Percentiles rank a stretch among this genome's conserved stretches.
phyloP scores from a whole-genome alignment of 2,113 vertebrate genomes.

The Melospiza georgiana region DNA sequence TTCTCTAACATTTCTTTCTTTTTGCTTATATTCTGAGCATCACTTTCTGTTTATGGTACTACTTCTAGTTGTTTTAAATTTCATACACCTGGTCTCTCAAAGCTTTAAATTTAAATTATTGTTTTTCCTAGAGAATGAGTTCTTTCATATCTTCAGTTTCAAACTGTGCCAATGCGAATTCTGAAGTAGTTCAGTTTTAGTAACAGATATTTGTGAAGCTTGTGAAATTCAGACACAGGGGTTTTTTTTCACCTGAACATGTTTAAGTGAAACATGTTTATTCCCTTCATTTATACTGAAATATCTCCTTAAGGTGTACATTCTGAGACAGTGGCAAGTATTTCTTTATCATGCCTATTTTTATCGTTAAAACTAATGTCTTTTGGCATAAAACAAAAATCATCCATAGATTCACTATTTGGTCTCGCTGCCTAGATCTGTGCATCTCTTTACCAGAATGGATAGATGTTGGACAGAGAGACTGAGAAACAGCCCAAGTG shows the following conservation, averaged over 20 bases:
- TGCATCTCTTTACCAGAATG: neutral
- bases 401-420: neutral
- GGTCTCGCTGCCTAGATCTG: neutral
- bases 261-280: conserved; percentile 38
- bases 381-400: neutral
- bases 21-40: conserved; percentile 37
- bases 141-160: conserved; percentile 21
- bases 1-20: conserved; percentile 16
- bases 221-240: conserved; percentile 5
- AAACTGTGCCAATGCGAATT: conserved; percentile 52
- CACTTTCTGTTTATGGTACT: conserved; percentile 67
- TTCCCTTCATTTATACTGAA: conserved; percentile 35
- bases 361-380: neutral
- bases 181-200: neutral
- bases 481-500: neutral
- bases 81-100: conserved; percentile 39
- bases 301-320: conserved; percentile 24
- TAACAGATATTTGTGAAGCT: conserved; percentile 20
- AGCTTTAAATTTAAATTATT: conserved; percentile 67
- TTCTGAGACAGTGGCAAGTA: neutral
- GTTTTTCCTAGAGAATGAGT: neutral
- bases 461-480: neutral
- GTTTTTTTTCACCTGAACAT: conserved; percentile 5
- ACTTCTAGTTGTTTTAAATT: conserved; percentile 63
- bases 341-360: neutral